Conservation (phyloP, 2,797 vertebrate genomes). For the Paedocypris micromegethes region DNA sequence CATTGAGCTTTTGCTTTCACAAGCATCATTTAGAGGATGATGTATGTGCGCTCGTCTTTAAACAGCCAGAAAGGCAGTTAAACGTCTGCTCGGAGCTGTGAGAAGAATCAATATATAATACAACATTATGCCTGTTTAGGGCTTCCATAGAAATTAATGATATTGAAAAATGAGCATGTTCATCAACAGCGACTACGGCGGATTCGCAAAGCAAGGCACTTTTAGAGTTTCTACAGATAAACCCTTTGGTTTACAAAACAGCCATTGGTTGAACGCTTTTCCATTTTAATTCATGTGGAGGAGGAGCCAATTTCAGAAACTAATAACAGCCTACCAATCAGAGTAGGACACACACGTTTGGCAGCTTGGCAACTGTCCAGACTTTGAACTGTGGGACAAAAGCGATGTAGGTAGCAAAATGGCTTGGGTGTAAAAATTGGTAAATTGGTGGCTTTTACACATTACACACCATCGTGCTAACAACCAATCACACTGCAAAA, state of each 20-base stretch:
- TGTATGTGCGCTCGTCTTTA: slow-evolving; percentile 61
- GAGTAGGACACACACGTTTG: too few species aligned
- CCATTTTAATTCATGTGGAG: too few species aligned
- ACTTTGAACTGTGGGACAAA: too few species aligned
- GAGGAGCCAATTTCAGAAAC: too few species aligned
- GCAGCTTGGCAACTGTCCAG: too few species aligned
- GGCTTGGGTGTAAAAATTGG: too few species aligned
- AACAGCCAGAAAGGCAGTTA: slow-evolving; percentile 60
- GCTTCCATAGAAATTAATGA: slow-evolving; percentile 60
- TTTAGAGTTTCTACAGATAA: slow-evolving; percentile 34
- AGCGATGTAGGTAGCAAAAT: too few species aligned
- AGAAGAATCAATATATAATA: slow-evolving; percentile 67
- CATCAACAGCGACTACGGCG: slow-evolving; percentile 44
- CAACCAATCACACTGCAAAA: too few species aligned
- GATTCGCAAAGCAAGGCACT: slow-evolving; percentile 43
- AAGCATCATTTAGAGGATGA: slow-evolving; percentile 65
- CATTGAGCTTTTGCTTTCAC: slow-evolving; percentile 67
- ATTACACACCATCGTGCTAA: too few species aligned
- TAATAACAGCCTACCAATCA: too few species aligned
- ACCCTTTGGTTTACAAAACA: slow-evolving; percentile 7
- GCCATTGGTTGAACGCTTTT: too few species aligned
- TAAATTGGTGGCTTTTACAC: too few species aligned
- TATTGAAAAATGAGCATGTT: slow-evolving; percentile 64
- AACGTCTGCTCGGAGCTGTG: slow-evolving; percentile 46
- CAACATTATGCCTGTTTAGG: slow-evolving; percentile 61